Base-by-base conservation (phyloP, 1,140 invertebrate species). In the Philaenus spumarius region DNA sequence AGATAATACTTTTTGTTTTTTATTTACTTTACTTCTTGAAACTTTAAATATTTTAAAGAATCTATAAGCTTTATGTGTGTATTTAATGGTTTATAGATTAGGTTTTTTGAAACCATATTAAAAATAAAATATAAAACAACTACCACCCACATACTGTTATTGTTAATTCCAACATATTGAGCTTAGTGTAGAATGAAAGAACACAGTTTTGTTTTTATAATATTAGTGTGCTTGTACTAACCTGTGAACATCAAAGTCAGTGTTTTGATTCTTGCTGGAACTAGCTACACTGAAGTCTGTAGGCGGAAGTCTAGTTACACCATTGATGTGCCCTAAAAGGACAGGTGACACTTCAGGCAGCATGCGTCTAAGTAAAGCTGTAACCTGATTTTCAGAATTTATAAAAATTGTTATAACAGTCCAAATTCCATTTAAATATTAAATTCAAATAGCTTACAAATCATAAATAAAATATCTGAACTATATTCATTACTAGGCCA, bases 301-400 rank as follows among this genome's bases (percentile, higher is more conserved):
- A 2, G 88, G 85, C 11, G 90, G 89, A 22, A 93, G 72, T 15
- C 75, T 68, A 14, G 80, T 76, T 1, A 91, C 82, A 1, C 80
- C 81, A 19, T 89, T 72, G 7, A 92, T 80, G 59, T 77, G 79
- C 0, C 80, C 83, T 39, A 89, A 78, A 26, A 74, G 77, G 53
- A 78, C 75, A 0, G 86, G 86, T 9, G 84, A 80, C 14, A 93
- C 87, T 73, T 91, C 87, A 0, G 90, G 88, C n/a, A 95, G 69
- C 56, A 95, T 90, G 67, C 91, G 78, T 37, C 87, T 74, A 15
- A 95, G 69, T 1, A 95, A 73, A 2, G 86, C 83, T 20, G 82
- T 88, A 17, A 97, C 83, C 80, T 83, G n/a, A 20, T 57, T 50
- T 37, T 4, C 9, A 9, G 26, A 30, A 30, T 30, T 30, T 30